Evolutionary conservation across 53 echinoderm and acorn worm species (phyloP).

Genomic region (Arbacia lixula): DNA sequence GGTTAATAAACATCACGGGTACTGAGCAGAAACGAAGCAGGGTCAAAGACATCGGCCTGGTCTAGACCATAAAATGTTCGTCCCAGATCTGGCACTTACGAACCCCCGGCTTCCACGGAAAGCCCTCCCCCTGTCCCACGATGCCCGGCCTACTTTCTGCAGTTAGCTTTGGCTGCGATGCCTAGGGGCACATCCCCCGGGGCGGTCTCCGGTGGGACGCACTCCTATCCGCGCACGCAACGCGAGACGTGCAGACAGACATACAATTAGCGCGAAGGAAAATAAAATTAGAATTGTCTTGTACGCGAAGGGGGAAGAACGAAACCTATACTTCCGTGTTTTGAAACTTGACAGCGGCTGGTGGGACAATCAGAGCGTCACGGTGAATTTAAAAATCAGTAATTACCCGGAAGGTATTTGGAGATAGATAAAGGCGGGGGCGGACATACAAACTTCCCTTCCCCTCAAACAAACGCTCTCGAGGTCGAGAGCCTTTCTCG

Average conservation of each 20-base stretch:
- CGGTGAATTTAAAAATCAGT: conserved; percentile 5
- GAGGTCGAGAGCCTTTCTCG: not conserved
- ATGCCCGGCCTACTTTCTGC: conserved; percentile 31
- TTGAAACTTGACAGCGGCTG: conserved; percentile 40
- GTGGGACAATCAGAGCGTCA: conserved; percentile 32
- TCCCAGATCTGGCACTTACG: too few species aligned
- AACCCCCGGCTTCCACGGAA: too few species aligned
- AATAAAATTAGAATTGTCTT: conserved; percentile 40
- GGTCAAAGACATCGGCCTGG: too few species aligned
- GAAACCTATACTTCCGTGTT: conserved; percentile 50
- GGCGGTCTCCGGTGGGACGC: conserved; percentile 38
- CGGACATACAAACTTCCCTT: conserved; percentile 8
- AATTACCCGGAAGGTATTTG: conserved; percentile 33
- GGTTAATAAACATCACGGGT: too few species aligned
- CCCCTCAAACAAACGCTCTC: conserved; percentile 9
- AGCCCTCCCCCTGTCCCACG: conserved; percentile 22
- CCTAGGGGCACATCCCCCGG: conserved; percentile 49
- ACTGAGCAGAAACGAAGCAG: too few species aligned
- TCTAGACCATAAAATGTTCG: too few species aligned
- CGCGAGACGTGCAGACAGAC: conserved; percentile 52
- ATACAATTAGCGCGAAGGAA: conserved; percentile 14
- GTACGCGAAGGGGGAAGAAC: conserved; percentile 12
- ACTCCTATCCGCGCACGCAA: conserved; percentile 29
- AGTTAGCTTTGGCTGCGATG: not conserved
- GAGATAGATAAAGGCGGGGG: conserved; percentile 30